A percentile compares a stretch with the other conserved stretches of the same genome.
Evolutionary conservation across 2,888 invertebrate species (phyloP).

Genomic region (Pristionchus entomophagus): DNA sequence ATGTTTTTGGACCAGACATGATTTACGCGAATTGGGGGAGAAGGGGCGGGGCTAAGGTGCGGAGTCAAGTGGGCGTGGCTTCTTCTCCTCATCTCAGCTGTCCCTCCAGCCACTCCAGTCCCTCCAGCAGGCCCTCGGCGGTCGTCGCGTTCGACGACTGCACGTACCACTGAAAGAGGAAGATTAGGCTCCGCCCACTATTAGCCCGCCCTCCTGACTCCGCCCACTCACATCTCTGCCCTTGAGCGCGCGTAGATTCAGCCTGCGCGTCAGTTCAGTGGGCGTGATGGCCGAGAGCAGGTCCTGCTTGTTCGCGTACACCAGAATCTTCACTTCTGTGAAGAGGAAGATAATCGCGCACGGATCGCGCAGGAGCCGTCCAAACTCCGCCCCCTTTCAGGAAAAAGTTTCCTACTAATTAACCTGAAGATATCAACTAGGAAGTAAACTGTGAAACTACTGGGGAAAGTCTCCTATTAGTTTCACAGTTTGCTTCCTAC

Average conservation of each 20-base stretch:
- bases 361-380: neutral
- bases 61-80: neutral
- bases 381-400: neutral
- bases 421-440: too few species aligned
- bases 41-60: neutral
- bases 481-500: too few species aligned
- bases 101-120: slow-evolving; percentile 45
- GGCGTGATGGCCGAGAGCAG: slow-evolving; percentile 11
- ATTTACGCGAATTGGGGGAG: neutral
- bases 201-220: neutral
- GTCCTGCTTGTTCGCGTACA: slow-evolving; percentile 45
- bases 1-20: slow-evolving; percentile 12
- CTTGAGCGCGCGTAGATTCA: slow-evolving; percentile 28
- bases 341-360: neutral
- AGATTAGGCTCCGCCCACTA: neutral
- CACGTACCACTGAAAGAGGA: slow-evolving; percentile 44
- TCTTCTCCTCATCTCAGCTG: slow-evolving; percentile 20
- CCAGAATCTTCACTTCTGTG: slow-evolving; percentile 30
- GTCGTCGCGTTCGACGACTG: slow-evolving; percentile 44
- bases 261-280: slow-evolving; percentile 7
- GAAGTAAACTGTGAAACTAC: too few species aligned
- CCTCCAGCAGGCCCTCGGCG: slow-evolving; percentile 45
- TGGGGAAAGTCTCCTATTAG: neutral
- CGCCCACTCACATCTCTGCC: slow-evolving; percentile 37
- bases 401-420: neutral